Evolutionary conservation across 2,797 vertebrate genomes (phyloP).

Genomic region (Morelia viridis): DNA sequence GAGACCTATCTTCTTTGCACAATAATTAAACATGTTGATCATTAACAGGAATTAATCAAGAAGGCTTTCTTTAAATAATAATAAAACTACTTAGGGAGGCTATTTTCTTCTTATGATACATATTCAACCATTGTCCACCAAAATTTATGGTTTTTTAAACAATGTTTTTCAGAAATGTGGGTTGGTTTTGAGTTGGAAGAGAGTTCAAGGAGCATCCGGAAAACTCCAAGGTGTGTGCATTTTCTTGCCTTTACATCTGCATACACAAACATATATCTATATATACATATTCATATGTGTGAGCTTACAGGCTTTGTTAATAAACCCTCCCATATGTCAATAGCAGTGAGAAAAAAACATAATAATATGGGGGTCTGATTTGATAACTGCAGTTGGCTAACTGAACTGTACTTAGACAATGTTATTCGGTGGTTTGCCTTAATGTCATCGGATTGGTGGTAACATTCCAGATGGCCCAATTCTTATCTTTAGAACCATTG

Average conservation of each 20-base stretch:
- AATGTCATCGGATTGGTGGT: background rate
- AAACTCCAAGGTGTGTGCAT: constrained; percentile 92
- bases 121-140: constrained; percentile 17
- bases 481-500: background rate
- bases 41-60: background rate
- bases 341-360: background rate
- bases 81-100: background rate
- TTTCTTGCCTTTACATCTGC: background rate
- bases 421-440: no score
- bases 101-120: background rate
- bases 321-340: background rate
- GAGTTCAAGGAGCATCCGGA: constrained; percentile 98
- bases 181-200: constrained; percentile 98
- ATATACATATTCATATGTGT: background rate
- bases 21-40: background rate
- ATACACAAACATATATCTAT: background rate
- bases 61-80: background rate
- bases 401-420: background rate
- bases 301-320: background rate
- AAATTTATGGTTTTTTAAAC: constrained; percentile 25
- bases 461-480: background rate
- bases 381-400: background rate
- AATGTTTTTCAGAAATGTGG: constrained; percentile 90
- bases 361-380: background rate
- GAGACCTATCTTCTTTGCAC: background rate